A percentile compares a stretch with the other conserved stretches of the same genome.
phyloP scores from a whole-genome alignment of 2,113 vertebrate species.

The Apaloderma vittatum region DNA sequence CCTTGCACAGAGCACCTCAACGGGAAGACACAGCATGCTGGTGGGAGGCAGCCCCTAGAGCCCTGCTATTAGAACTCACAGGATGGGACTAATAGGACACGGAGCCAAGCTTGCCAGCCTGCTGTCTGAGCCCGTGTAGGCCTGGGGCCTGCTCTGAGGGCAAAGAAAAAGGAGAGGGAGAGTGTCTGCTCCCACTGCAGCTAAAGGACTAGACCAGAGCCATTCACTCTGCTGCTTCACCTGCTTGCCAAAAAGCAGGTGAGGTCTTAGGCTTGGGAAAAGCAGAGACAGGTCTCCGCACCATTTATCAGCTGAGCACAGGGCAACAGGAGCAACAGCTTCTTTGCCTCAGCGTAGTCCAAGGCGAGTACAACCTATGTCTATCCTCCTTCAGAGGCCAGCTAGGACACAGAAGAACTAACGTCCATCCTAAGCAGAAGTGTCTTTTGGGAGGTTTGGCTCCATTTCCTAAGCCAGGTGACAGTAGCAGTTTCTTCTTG shows the following conservation, averaged over 20 bases:
- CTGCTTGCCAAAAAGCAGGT: background rate
- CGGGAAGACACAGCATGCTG: background rate
- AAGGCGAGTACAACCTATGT: background rate
- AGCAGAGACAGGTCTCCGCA: background rate
- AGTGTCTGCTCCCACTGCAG: background rate
- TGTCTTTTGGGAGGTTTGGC: background rate
- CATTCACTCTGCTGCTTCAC: background rate
- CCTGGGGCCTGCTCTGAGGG: background rate
- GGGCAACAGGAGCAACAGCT: background rate
- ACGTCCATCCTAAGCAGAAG: accelerated
- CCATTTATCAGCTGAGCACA: background rate
- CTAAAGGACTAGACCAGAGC: background rate
- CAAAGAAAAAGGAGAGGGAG: background rate
- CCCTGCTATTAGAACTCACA: background rate
- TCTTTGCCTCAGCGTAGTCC: background rate
- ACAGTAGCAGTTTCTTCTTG: background rate
- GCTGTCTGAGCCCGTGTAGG: background rate
- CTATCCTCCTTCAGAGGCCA: background rate
- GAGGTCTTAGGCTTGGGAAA: background rate
- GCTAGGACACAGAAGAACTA: background rate
- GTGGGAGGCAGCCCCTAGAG: background rate
- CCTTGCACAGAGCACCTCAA: background rate
- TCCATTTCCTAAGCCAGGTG: background rate
- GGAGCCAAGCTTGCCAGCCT: background rate
- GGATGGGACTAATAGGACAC: background rate